These are phyloP conservation scores for Barnardius zonarius DNA, from an alignment of 2,113 vertebrate species.

Conservation along the genomic window DNA sequence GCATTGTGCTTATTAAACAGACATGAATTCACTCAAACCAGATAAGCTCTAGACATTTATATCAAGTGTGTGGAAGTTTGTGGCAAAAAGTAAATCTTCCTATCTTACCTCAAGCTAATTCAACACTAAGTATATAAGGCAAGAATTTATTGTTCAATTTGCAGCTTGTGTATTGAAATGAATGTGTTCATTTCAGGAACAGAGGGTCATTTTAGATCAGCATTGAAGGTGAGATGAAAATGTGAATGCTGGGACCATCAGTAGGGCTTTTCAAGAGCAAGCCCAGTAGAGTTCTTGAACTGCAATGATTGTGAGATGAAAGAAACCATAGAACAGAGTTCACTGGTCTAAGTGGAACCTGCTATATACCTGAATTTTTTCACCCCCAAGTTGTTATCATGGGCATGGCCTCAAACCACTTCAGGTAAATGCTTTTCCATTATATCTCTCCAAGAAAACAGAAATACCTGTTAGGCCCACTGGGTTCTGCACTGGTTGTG, in stretches of 20 bases:
- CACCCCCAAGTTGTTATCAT: not conserved
- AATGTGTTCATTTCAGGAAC: conserved; percentile 30
- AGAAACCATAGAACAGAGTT: not conserved
- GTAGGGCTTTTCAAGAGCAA: conserved; percentile 15
- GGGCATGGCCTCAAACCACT: not conserved
- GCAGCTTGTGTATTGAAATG: not conserved
- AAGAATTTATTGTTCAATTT: conserved; percentile 27
- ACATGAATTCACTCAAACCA: conserved; percentile 1
- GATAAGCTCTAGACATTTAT: conserved; percentile 30
- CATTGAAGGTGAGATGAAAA: conserved; percentile 8
- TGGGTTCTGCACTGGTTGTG: not conserved
- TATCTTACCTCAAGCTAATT: not conserved
- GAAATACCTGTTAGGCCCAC: not conserved
- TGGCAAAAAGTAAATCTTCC: not conserved
- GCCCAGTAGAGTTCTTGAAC: not conserved
- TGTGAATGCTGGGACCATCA: not conserved
- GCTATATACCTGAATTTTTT: not conserved
- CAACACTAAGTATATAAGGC: not conserved
- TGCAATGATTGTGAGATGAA: not conserved
- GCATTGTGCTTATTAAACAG: conserved; percentile 25
- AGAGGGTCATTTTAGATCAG: conserved; percentile 34
- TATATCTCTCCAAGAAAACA: not conserved
- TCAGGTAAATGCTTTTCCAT: not conserved
- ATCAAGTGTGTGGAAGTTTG: not conserved
- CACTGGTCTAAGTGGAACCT: not conserved